These are phyloP conservation scores for Eupithecia subfuscata DNA, from an alignment of 2,888 invertebrate genomes.

Conservation along the genomic window DNA sequence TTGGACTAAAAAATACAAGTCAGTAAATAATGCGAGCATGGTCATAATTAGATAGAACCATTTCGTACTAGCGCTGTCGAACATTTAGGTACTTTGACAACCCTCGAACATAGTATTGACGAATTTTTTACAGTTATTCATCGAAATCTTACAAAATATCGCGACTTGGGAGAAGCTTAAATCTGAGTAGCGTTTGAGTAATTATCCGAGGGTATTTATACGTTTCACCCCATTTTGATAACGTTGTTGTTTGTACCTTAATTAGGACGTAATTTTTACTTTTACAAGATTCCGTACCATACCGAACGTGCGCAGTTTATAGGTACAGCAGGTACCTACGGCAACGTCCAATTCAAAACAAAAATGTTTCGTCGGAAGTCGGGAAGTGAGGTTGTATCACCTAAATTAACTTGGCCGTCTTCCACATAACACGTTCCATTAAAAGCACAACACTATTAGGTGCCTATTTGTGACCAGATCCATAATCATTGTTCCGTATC, in stretches of 20 bases:
- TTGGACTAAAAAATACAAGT: background rate
- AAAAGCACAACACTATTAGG: constrained; percentile 6
- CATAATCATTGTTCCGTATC: constrained; percentile 18
- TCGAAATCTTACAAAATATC: no score
- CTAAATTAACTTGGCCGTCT: background rate
- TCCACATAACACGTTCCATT: background rate
- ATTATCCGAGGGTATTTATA: no score
- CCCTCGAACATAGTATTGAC: no score
- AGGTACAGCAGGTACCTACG: background rate
- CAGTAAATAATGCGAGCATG: background rate
- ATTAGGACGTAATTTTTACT: background rate
- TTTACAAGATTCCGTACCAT: background rate
- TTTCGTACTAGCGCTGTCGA: background rate
- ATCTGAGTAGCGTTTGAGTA: no score
- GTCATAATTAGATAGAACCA: background rate
- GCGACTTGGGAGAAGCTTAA: no score
- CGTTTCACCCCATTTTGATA: no score
- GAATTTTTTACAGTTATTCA: no score
- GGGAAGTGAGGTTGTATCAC: background rate
- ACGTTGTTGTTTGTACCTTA: no score
- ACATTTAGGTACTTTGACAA: background rate
- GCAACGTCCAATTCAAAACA: background rate
- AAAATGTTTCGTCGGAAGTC: background rate
- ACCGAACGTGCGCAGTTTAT: background rate
- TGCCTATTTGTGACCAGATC: constrained; percentile 2